A percentile compares a stretch with the other conserved stretches of the same genome.
Evolutionary conservation across 2,888 invertebrate genomes (phyloP).

Genomic region (Xylota segnis): DNA sequence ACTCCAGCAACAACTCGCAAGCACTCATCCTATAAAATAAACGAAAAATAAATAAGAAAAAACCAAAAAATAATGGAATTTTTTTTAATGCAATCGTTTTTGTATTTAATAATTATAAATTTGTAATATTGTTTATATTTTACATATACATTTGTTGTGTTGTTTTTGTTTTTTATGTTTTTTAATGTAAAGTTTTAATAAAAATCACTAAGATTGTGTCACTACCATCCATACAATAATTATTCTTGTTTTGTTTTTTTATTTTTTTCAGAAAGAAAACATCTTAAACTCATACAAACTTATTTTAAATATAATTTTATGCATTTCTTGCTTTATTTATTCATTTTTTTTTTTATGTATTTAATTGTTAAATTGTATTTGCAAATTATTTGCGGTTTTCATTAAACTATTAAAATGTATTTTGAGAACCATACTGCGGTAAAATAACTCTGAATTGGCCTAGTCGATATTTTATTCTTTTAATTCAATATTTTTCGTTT

Average conservation of each 20-base stretch:
- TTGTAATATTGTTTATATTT: constrained; percentile 24
- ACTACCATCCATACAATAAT: constrained; percentile 33
- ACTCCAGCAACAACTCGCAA: background rate
- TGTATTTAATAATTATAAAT: constrained; percentile 42
- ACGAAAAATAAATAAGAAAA: constrained; percentile 12
- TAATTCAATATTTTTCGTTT: background rate
- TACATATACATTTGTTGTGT: background rate
- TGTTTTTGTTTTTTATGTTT: constrained; percentile 24
- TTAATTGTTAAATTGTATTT: background rate
- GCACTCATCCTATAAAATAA: background rate
- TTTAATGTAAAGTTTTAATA: constrained; percentile 43
- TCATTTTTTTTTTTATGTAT: background rate
- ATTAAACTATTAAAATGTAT: constrained; percentile 21
- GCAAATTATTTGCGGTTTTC: constrained; percentile 31
- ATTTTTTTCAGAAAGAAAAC: constrained; percentile 23
- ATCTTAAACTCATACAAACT: constrained; percentile 45
- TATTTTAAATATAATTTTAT: constrained; percentile 33
- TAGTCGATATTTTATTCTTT: constrained; percentile 21
- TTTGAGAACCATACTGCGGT: constrained; percentile 27
- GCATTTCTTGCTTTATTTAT: background rate
- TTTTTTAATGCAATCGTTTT: constrained; percentile 33
- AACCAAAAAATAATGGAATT: constrained; percentile 4
- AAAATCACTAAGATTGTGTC: constrained; percentile 40
- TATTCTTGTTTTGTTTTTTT: constrained; percentile 1
- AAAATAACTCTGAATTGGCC: constrained; percentile 28